Conservation (phyloP, 64 coral and sea anemone species). For the Platygyra sinensis region DNA sequence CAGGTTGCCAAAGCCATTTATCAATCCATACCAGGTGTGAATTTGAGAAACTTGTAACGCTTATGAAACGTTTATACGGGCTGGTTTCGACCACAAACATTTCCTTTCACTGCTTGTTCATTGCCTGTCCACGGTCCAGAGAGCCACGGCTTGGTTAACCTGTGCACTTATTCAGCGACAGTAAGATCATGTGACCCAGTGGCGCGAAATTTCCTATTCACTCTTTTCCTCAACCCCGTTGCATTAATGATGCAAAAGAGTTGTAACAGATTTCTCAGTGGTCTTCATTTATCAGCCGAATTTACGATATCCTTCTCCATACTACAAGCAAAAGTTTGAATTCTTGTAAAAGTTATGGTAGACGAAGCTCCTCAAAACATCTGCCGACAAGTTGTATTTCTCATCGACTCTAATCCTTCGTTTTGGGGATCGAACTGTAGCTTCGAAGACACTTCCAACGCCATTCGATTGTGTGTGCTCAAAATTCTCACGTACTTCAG, state of each 20-base stretch:
- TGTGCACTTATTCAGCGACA: neutral
- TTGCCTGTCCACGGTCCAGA: no score
- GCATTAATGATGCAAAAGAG: neutral
- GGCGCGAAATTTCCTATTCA: slow-evolving; percentile 32
- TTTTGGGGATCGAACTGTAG: slow-evolving; percentile 39
- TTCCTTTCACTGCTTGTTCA: no score
- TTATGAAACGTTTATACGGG: no score
- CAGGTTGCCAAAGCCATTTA: no score
- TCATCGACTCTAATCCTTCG: slow-evolving; percentile 83
- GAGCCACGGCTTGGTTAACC: neutral
- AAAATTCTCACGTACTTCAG: slow-evolving; percentile 76
- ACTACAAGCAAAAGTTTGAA: neutral
- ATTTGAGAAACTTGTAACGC: no score
- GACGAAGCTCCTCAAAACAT: neutral
- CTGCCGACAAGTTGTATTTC: slow-evolving; percentile 66
- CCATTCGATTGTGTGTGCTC: slow-evolving; percentile 76
- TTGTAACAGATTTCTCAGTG: neutral
- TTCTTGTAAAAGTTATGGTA: neutral
- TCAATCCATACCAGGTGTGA: no score
- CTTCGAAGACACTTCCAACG: slow-evolving; percentile 40
- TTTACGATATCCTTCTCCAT: neutral
- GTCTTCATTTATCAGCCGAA: neutral
- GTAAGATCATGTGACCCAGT: slow-evolving; percentile 1
- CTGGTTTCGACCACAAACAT: no score
- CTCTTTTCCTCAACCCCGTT: neutral